Evolutionary conservation across 2,888 invertebrate species (phyloP).

Genomic region (Cheilosia urbana): DNA sequence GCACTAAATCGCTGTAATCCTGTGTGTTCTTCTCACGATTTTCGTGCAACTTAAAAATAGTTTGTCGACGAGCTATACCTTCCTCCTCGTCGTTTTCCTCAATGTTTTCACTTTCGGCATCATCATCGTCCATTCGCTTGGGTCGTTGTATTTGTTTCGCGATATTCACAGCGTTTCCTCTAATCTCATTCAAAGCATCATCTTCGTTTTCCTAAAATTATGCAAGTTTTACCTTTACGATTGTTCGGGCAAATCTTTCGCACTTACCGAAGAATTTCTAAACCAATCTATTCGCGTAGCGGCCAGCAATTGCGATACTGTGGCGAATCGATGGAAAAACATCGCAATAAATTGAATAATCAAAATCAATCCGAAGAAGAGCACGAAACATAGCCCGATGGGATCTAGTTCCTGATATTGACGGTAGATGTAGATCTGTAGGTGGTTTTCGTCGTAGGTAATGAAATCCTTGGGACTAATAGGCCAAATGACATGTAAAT

Average conservation of each 20-base stretch:
- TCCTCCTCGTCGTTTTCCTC: conserved; percentile 76
- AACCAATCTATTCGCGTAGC: conserved; percentile 86
- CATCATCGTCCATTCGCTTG: conserved; percentile 81
- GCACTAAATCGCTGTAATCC: conserved; percentile 82
- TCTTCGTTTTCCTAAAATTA: conserved; percentile 71
- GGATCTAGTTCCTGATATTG: conserved; percentile 89
- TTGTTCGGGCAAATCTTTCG: neutral
- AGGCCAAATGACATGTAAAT: conserved; percentile 89
- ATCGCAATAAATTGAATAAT: conserved; percentile 90
- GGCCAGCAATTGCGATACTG: conserved; percentile 90
- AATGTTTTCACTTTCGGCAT: conserved; percentile 76
- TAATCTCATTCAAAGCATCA: conserved; percentile 85
- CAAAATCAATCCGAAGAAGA: conserved; percentile 89
- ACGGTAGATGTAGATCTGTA: conserved; percentile 85
- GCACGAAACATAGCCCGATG: conserved; percentile 89
- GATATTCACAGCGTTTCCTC: conserved; percentile 87
- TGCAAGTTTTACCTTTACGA: neutral
- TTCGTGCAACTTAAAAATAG: conserved; percentile 81
- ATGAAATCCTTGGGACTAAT: conserved; percentile 86
- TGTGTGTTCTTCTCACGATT: conserved; percentile 78
- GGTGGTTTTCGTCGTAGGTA: conserved; percentile 83
- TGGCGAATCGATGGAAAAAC: conserved; percentile 90
- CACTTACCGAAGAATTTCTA: conserved; percentile 78
- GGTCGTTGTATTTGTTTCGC: conserved; percentile 85
- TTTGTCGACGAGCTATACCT: conserved; percentile 79